Evolutionary conservation across 2,113 vertebrate species (phyloP), one percentile per base, ranked within the genome.

Genomic region (Marmota monax): DNA sequence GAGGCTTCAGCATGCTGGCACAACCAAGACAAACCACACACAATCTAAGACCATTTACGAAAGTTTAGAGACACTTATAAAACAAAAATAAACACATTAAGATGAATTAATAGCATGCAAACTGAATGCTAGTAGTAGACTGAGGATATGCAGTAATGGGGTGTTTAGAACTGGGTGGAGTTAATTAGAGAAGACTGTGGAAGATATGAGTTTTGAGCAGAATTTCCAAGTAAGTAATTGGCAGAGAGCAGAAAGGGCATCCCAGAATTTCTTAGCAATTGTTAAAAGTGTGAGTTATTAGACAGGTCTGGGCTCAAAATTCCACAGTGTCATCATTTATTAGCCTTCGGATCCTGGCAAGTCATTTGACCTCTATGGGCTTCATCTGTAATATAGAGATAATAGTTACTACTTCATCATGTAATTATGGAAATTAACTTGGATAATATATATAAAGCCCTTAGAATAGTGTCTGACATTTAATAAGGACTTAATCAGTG

Each of bases 81-180:
- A 89, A 72, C 74, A 73, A 90, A 96, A 42, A 82, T 51, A 90
- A 94, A 88, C 76, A 74, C 29, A 79, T 53, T 69, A 83, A 58
- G 61, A 69, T 73, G 91, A 67, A 93, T 67, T n/a, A 53, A 61
- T 48, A 42, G 2, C 7, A 14, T 69, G 18, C 58, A 94, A 86
- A 73, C 32, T 25, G 42, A 84, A 83, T 16, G 56, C n/a, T 56
- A 82, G 13, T 56, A 82, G 13, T 58, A 78, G 51, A 29, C 72
- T 51, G 14, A 53, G 58, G 20, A 29, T 45, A 34, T 34, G n/a
- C 67, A n/a, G 51, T 89, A 56, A 53, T 37, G 34, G 80, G 76
- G 70, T 88, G 23, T 88, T 95, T 70, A 65, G 8, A 88, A 87
- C 25, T 93, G 67, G 70, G 69, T 83, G 73, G 58, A 70, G 48